Conservation (phyloP, 2,797 vertebrate genomes). For the Spinus pinus region DNA sequence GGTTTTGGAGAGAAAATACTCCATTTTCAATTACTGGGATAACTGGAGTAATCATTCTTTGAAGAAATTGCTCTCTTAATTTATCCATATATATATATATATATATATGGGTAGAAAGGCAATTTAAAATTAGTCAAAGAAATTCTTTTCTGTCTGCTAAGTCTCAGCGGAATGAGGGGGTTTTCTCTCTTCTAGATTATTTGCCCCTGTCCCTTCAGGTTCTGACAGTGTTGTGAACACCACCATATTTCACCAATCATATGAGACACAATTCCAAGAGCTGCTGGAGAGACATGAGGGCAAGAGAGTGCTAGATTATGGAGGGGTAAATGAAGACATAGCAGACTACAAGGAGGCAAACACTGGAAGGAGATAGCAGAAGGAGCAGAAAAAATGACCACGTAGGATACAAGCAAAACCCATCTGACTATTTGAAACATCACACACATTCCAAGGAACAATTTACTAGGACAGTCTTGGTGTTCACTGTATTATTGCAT, state of each 20-base stretch:
- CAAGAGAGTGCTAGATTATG: not conserved
- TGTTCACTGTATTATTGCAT: not conserved
- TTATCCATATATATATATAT: not conserved
- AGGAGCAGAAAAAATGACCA: not conserved
- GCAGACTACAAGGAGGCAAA: not conserved
- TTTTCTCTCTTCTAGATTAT: not conserved
- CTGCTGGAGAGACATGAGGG: not conserved
- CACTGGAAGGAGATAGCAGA: not conserved
- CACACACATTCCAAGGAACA: not conserved
- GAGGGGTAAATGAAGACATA: not conserved
- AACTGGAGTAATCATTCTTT: not conserved
- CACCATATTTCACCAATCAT: not conserved
- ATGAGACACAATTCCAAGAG: not conserved
- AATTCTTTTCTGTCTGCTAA: not conserved
- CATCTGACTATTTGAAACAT: not conserved
- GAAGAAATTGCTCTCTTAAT: not conserved
- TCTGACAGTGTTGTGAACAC: not conserved
- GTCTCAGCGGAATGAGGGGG: not conserved
- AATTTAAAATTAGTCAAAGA: not conserved
- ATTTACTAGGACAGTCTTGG: not conserved
- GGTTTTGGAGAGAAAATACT: constrained; percentile 12
- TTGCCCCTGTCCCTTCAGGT: not conserved
- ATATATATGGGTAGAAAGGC: not conserved
- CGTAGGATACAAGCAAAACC: rapidly evolving
- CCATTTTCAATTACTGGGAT: not conserved